Evolutionary conservation across 2,888 invertebrate genomes (phyloP).

Genomic region (Hylaea fasciaria): DNA sequence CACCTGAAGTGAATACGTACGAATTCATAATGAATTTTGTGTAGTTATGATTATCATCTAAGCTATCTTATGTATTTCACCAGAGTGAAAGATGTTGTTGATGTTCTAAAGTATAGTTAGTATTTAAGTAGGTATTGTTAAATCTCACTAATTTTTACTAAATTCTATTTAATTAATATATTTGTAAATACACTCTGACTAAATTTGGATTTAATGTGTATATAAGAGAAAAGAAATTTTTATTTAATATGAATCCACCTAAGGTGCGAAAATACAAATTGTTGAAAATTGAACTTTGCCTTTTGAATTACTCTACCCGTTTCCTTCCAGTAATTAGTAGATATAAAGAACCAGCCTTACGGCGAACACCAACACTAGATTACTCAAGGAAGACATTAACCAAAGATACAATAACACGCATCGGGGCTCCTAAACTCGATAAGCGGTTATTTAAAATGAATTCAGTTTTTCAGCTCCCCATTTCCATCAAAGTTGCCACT

Average conservation of each 20-base stretch:
- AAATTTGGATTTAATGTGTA: conserved; percentile 85
- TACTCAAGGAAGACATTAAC: too few species aligned
- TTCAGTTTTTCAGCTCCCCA: too few species aligned
- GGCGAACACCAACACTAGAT: neutral
- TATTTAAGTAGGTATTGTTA: conserved; percentile 82
- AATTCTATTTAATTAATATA: conserved; percentile 85
- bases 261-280: conserved; percentile 84
- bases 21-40: conserved; percentile 73
- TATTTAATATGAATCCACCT: conserved; percentile 82
- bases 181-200: conserved; percentile 85
- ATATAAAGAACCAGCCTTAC: neutral
- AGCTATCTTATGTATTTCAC: conserved; percentile 76
- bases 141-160: conserved; percentile 85
- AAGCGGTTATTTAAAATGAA: too few species aligned
- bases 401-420: too few species aligned
- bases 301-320: conserved; percentile 49
- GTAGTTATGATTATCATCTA: conserved; percentile 66
- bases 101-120: conserved; percentile 80
- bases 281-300: conserved; percentile 74
- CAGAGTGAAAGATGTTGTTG: conserved; percentile 81
- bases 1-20: conserved; percentile 65
- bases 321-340: neutral
- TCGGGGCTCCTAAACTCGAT: too few species aligned
- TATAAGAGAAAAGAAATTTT: conserved; percentile 81
- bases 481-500: too few species aligned